Percentiles rank a stretch among this genome's conserved stretches.
Evolutionary conservation across 35 echinoderm and acorn worm species (phyloP).

Genomic region (Amphiura filiformis): DNA sequence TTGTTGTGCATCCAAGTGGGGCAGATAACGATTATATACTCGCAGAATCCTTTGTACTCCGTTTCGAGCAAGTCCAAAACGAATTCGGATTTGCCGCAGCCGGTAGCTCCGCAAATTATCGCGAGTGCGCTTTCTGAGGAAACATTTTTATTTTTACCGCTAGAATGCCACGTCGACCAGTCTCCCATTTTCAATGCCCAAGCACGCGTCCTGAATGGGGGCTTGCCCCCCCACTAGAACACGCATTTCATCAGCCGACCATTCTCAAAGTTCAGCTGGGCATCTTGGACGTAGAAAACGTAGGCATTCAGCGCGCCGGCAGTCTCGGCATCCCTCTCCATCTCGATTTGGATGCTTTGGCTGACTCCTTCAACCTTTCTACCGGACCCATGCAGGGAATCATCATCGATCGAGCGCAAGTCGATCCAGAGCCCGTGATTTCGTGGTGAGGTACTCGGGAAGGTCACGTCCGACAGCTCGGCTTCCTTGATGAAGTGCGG

Average conservation of each 20-base stretch:
- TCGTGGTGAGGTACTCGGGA: conserved; percentile 3
- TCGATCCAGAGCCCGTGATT: conserved; percentile 37
- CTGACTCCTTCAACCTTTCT: conserved; percentile 9
- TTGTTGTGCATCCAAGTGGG: conserved; percentile 19
- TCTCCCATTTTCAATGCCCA: too few relatives aligned
- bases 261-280: conserved; percentile 25
- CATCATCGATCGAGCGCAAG: conserved; percentile 37
- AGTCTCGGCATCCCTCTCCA: conserved; percentile 12
- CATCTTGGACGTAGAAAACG: conserved; percentile 19
- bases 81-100: conserved; percentile 29
- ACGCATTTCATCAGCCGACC: neutral
- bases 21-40: conserved; percentile 35
- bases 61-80: conserved; percentile 28
- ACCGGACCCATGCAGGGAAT: conserved; percentile 22
- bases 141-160: neutral
- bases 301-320: conserved; percentile 25
- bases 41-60: conserved; percentile 15
- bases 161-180: too few relatives aligned
- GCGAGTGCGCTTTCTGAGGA: neutral
- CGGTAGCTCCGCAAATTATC: conserved; percentile 25
- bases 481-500: neutral
- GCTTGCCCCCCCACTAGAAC: too few relatives aligned
- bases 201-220: too few relatives aligned
- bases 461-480: conserved; percentile 13
- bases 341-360: conserved; percentile 20